phyloP scores from a whole-genome alignment of 2,797 vertebrate genomes.

The Remorina albescens region DNA sequence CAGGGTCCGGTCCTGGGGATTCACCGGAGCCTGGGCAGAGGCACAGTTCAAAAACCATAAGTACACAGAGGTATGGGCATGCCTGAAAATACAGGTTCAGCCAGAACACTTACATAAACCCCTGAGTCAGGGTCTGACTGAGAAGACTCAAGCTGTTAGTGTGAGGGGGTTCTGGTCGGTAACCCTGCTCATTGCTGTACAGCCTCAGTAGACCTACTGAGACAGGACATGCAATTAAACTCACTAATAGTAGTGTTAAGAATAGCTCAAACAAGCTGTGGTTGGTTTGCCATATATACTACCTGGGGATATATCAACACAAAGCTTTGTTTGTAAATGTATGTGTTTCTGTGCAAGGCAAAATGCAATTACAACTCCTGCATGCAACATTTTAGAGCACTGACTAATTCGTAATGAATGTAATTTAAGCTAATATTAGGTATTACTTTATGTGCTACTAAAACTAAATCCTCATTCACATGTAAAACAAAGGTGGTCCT shows the following conservation, averaged over 20 bases:
- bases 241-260: constrained; percentile 73
- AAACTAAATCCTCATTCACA: constrained; percentile 13
- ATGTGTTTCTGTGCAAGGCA: constrained; percentile 21
- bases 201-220: constrained; percentile 53
- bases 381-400: constrained; percentile 22
- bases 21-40: constrained; percentile 9
- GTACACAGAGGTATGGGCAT: constrained; percentile 31
- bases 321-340: constrained; percentile 12
- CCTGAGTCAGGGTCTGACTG: constrained; percentile 27
- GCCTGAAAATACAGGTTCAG: constrained; percentile 41
- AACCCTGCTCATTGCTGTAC: constrained; percentile 57
- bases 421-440: constrained; percentile 27
- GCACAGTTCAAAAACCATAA: constrained; percentile 51
- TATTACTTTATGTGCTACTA: constrained; percentile 25
- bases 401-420: constrained; percentile 42
- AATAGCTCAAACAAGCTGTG: constrained; percentile 47
- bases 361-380: constrained; percentile 41
- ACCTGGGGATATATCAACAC: constrained; percentile 39
- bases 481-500: constrained; percentile 26
- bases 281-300: constrained; percentile 50
- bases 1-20: constrained; percentile 47
- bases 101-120: constrained; percentile 16
- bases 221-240: constrained; percentile 71
- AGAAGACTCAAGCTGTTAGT: constrained; percentile 53
- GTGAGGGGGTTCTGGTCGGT: constrained; percentile 42